phyloP scores from a whole-genome alignment of 1,140 invertebrate genomes.

The Sarcophaga bullata region DNA sequence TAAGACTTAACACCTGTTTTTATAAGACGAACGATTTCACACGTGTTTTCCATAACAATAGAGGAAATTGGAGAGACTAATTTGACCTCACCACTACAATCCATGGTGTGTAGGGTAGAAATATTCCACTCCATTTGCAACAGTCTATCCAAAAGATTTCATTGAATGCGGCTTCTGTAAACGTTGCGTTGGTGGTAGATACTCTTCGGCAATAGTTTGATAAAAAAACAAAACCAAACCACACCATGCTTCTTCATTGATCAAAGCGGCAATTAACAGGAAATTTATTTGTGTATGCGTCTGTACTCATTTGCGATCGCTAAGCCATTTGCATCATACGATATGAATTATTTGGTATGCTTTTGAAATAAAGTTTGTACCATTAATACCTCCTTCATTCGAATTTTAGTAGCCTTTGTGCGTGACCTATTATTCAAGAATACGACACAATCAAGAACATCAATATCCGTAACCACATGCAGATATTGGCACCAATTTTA shows the following conservation, averaged over 20 bases:
- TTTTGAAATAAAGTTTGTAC: no score
- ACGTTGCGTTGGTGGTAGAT: conserved; percentile 20
- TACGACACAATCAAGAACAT: no score
- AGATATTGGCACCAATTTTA: no score
- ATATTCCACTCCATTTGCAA: neutral
- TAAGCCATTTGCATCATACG: neutral
- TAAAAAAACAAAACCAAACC: conserved; percentile 12
- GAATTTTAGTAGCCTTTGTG: no score
- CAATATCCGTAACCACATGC: no score
- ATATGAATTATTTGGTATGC: neutral
- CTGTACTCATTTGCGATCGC: neutral
- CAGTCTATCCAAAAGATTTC: neutral
- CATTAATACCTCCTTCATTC: no score
- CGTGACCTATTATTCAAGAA: no score
- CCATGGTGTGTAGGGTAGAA: neutral
- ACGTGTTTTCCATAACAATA: no score
- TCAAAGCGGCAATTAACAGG: conserved; percentile 29
- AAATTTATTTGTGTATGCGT: neutral
- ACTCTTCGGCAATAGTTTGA: no score
- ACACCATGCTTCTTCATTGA: neutral
- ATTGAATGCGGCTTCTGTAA: conserved; percentile 25
- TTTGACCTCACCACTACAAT: neutral
- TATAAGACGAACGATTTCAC: no score
- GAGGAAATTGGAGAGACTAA: no score
- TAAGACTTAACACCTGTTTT: no score